Conservation (phyloP, 2,797 vertebrate species). For the Thaleichthys pacificus region DNA sequence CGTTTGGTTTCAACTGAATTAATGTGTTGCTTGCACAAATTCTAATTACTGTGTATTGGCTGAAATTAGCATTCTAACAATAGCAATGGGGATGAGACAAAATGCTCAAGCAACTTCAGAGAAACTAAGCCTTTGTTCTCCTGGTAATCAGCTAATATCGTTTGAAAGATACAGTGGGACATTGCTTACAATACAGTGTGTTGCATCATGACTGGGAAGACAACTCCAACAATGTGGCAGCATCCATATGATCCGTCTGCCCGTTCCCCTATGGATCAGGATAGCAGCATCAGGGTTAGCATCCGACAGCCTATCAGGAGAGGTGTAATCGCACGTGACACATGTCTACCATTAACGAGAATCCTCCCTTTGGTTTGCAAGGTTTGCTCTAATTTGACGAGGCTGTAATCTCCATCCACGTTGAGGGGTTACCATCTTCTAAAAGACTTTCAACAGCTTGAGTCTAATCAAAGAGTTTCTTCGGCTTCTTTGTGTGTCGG, state of each 20-base stretch:
- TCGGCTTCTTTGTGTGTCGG: constrained; percentile 55
- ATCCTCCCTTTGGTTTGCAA: constrained; percentile 36
- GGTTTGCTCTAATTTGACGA: constrained; percentile 56
- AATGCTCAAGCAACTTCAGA: background rate
- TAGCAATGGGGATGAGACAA: background rate
- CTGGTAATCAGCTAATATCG: background rate
- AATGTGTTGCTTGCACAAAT: background rate
- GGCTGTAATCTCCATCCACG: constrained; percentile 55
- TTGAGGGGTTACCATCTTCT: constrained; percentile 58
- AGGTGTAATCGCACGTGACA: constrained; percentile 43
- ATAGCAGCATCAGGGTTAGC: constrained; percentile 15
- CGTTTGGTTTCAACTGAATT: background rate
- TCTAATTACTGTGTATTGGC: constrained; percentile 1
- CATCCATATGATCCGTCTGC: constrained; percentile 1
- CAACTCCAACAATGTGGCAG: constrained; percentile 24
- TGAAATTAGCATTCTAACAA: constrained; percentile 1
- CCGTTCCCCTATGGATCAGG: background rate
- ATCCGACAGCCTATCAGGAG: constrained; percentile 31
- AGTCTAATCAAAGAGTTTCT: constrained; percentile 68
- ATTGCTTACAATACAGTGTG: constrained; percentile 7
- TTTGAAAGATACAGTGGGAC: background rate
- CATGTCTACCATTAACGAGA: constrained; percentile 42
- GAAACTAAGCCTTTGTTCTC: background rate
- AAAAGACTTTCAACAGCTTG: constrained; percentile 68
- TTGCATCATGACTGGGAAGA: constrained; percentile 31